Evolutionary conservation across 2,797 vertebrate species (phyloP).

Genomic region (Peromyscus melanophrys): DNA sequence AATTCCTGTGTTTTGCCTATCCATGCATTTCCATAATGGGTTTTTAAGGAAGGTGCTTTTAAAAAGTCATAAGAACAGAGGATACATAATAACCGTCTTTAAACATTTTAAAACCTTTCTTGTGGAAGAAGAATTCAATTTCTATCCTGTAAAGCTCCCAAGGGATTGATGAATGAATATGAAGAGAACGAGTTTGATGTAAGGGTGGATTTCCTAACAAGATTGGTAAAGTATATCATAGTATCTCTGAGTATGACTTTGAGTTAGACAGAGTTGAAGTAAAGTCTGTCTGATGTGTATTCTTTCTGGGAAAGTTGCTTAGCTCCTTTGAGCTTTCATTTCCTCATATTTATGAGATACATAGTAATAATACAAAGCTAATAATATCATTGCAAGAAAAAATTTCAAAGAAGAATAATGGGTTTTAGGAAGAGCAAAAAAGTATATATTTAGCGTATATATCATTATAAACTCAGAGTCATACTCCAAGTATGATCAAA

Average conservation of each 20-base stretch:
- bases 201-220: conserved; percentile 22
- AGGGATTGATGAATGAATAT: conserved; percentile 18
- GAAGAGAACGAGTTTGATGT: conserved; percentile 47
- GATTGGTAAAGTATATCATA: not conserved
- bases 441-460: not conserved
- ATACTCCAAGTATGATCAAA: no score
- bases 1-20: not conserved
- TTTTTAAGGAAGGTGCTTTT: not conserved
- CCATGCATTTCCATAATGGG: not conserved
- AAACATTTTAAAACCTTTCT: conserved; percentile 49
- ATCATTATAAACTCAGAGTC: no score
- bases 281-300: not conserved
- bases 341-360: conserved; percentile 20
- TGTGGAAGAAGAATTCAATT: conserved; percentile 36
- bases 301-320: not conserved
- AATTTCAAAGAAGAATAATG: conserved; percentile 13
- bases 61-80: conserved; percentile 46
- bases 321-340: conserved; percentile 12
- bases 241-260: not conserved
- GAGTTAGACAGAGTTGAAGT: not conserved
- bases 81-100: not conserved
- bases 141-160: conserved; percentile 25
- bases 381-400: conserved; percentile 40
- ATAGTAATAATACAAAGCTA: not conserved
- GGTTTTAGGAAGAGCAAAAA: not conserved